These are phyloP conservation scores for Centruroides sculpturatus DNA, from an alignment of 1,140 invertebrate genomes.

Conservation along the genomic window DNA sequence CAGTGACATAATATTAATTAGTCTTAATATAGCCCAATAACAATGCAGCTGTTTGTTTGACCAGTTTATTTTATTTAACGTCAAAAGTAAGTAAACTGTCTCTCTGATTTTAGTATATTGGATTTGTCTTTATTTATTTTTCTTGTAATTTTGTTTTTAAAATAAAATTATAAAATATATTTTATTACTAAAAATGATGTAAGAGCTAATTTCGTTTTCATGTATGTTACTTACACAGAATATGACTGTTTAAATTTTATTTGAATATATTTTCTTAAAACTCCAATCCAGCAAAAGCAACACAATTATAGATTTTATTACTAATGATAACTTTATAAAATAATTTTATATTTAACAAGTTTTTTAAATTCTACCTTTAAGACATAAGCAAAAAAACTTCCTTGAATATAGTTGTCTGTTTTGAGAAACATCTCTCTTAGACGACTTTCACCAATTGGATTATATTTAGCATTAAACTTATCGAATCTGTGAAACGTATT, in stretches of 20 bases:
- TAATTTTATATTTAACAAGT: background rate
- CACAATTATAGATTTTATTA: background rate
- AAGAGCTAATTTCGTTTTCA: too few relatives aligned
- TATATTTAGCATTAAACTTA: slow-evolving; percentile 99
- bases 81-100: too few relatives aligned
- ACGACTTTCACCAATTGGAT: slow-evolving; percentile 93
- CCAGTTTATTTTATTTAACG: too few relatives aligned
- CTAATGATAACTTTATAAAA: background rate
- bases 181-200: too few relatives aligned
- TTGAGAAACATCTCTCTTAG: slow-evolving; percentile 96
- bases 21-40: background rate
- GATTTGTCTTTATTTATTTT: too few relatives aligned
- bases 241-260: too few relatives aligned
- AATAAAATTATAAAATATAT: too few relatives aligned
- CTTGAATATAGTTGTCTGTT: slow-evolving; percentile 92
- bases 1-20: too few relatives aligned
- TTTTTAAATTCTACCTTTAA: slow-evolving; percentile 50
- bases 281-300: background rate
- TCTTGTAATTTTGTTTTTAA: too few relatives aligned
- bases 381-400: slow-evolving; percentile 94
- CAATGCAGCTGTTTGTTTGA: too few relatives aligned
- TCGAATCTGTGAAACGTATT: slow-evolving; percentile 99
- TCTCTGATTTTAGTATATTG: too few relatives aligned
- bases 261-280: background rate
- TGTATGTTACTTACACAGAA: too few relatives aligned